phyloP scores from a whole-genome alignment of 2,888 invertebrate species.

The Apocheima hispidaria region DNA sequence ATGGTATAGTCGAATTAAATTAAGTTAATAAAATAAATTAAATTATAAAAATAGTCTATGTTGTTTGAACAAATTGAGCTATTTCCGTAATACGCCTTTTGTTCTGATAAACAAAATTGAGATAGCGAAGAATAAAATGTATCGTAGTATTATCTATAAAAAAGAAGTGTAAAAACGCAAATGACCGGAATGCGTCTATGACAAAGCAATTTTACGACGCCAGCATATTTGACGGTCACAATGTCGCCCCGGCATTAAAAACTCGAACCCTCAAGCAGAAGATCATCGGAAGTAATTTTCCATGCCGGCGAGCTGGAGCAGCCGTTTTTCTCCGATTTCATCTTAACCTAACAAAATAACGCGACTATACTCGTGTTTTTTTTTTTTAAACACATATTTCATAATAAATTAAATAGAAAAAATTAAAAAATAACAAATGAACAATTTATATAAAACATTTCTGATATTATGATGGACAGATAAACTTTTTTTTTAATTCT shows the following conservation, averaged over 20 bases:
- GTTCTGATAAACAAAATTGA: neutral
- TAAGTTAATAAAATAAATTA: no score
- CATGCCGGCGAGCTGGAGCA: conserved; percentile 37
- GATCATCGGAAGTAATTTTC: conserved; percentile 41
- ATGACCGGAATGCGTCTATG: neutral
- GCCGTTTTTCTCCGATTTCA: conserved; percentile 35
- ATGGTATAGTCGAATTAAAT: no score
- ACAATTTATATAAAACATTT: no score
- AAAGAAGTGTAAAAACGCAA: neutral
- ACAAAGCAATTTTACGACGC: neutral
- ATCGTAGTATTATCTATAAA: neutral
- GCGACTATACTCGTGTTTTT: neutral
- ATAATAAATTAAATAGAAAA: neutral
- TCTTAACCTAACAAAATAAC: neutral
- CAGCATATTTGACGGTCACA: conserved; percentile 2
- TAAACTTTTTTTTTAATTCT: no score
- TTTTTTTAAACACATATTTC: neutral
- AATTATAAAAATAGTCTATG: no score
- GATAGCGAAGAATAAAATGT: neutral
- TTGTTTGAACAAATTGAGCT: no score
- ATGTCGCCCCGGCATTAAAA: conserved; percentile 29
- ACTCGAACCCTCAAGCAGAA: conserved; percentile 32
- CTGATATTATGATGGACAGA: no score
- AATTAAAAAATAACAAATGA: no score
- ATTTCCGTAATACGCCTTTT: no score